phyloP scores from a whole-genome alignment of 2,113 vertebrate species.

The Abramis brama region DNA sequence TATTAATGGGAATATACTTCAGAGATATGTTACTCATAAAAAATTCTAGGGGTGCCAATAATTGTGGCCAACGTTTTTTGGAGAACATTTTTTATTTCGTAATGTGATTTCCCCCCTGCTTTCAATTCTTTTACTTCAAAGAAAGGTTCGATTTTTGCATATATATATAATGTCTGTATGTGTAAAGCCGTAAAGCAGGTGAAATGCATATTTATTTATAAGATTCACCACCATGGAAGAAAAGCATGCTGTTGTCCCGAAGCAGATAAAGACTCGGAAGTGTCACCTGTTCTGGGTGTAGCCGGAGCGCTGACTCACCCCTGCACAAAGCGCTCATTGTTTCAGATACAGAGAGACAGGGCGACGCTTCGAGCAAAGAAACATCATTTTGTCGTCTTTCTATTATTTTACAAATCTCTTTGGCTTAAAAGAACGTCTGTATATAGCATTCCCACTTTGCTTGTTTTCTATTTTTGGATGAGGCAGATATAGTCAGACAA shows the following conservation, averaged over 20 bases:
- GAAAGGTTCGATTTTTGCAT: too few relatives aligned
- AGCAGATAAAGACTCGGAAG: conserved; percentile 19
- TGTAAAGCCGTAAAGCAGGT: neutral
- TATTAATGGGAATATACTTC: too few relatives aligned
- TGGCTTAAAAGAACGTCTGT: too few relatives aligned
- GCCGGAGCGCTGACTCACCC: conserved; percentile 65
- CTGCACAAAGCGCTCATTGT: conserved; percentile 67
- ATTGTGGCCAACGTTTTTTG: too few relatives aligned
- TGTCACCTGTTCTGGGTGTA: conserved; percentile 55
- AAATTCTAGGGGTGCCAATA: too few relatives aligned
- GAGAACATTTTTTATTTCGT: too few relatives aligned
- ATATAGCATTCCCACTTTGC: neutral
- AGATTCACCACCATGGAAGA: neutral
- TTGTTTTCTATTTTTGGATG: neutral
- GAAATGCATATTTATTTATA: neutral
- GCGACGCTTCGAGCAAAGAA: neutral
- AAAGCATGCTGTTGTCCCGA: conserved; percentile 5
- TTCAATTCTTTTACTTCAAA: too few relatives aligned
- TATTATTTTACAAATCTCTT: conserved; percentile 19
- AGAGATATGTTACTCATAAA: too few relatives aligned
- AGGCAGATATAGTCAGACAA: neutral
- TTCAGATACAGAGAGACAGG: conserved; percentile 53
- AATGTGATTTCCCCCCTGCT: too few relatives aligned
- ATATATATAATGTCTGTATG: neutral
- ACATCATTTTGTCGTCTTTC: conserved; percentile 3